Evolutionary conservation across 2,888 invertebrate species (phyloP), one percentile per base, ranked within the genome.

Genomic region (Axea sp.): DNA sequence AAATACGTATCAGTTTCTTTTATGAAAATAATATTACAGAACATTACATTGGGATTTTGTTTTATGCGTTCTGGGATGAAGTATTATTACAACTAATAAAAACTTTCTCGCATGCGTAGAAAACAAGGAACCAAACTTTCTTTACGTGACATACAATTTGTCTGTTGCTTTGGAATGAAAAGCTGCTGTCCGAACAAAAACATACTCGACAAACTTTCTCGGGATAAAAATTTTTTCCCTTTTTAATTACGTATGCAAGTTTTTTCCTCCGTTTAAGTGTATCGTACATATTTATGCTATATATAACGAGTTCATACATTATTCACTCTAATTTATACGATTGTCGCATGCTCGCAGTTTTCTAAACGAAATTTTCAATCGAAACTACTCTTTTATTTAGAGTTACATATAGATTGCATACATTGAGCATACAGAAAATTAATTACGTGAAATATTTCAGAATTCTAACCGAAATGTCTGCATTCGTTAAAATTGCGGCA

Each of bases 151-250:
- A 47, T 8, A 45, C 45, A 65, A 55, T 57, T 67, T 67, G 28
- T 65, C 37, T 47, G 35, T 55, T 55, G 55, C 55, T 53, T 65
- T 22, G 35, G 35, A 30, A 53, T 62, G 64, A 53, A 65, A 53
- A 37, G 53, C 53, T 47, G 55, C 45, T 31, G 15, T 24, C 37
- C 30, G 30, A 12, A 33, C 8, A 39, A 65, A 55, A 65, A 55
- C 24, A 47, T 35, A 30, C 55, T 39, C 47, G 22, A 53, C 47
- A 47, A 65, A 65, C 45, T 65, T 55, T 55, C 30, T 24, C 28
- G 8, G 31, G 39, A 30, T 53, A 22, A 65, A 41, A 45, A 65
- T 37, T 55, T 47, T 19, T 65, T 45, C 17, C 45, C 24, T 19
- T 12, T 45, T 43, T 55, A 65, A 65, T 65, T 65, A 55, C 47